Conservation (phyloP, 23 tunicate genomes). For the Diplosoma virens region DNA sequence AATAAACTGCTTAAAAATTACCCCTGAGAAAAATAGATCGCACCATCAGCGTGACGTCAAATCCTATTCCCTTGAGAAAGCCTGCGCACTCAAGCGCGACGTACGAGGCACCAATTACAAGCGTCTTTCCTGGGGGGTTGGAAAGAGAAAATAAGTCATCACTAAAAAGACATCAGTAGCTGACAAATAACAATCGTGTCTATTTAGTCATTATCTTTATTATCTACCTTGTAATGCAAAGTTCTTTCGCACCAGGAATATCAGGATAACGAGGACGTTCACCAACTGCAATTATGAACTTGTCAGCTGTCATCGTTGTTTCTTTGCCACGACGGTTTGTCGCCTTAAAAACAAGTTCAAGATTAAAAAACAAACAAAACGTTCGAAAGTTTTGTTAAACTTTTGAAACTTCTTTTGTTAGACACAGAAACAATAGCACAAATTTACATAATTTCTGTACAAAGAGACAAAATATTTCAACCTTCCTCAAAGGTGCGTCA, state of each 20-base stretch:
- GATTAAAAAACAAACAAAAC: too few relatives aligned
- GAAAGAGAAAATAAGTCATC: constrained; percentile 84
- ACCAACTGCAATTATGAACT: constrained; percentile 85
- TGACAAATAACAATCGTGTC: too few relatives aligned
- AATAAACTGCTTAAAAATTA: too few relatives aligned
- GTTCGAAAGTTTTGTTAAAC: too few relatives aligned
- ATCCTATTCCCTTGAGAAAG: constrained; percentile 78
- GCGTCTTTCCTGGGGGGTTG: constrained; percentile 87
- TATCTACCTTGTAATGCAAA: constrained; percentile 70
- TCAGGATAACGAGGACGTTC: constrained; percentile 90
- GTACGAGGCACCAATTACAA: constrained; percentile 90
- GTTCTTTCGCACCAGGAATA: constrained; percentile 78
- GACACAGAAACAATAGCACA: too few relatives aligned
- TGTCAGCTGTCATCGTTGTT: constrained; percentile 67
- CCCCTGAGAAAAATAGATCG: constrained; percentile 93
- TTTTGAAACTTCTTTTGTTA: too few relatives aligned
- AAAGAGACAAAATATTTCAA: too few relatives aligned
- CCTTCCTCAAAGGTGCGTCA: too few relatives aligned
- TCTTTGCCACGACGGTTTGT: constrained; percentile 80
- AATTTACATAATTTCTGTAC: too few relatives aligned
- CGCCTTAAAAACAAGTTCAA: constrained; percentile 45
- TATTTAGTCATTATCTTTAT: background rate
- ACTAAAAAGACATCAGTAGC: too few relatives aligned
- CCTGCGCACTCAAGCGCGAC: constrained; percentile 98
- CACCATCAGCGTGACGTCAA: constrained; percentile 91